Evolutionary conservation across 2,797 vertebrate species (phyloP).

Genomic region (Pampus argenteus): DNA sequence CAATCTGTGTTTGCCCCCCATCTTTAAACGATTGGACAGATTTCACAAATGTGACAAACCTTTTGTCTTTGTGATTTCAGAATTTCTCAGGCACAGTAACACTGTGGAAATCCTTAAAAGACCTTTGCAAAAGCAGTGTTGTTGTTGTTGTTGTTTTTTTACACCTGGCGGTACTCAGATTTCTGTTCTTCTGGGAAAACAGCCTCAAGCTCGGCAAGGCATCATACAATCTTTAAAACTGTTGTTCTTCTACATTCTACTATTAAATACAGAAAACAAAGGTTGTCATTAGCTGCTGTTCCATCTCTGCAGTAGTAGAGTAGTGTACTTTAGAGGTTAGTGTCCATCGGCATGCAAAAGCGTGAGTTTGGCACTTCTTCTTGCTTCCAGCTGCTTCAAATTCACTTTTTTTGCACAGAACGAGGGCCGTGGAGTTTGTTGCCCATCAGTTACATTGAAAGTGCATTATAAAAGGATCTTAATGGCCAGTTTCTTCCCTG

Average conservation of each 20-base stretch:
- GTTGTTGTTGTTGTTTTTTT: too few relatives aligned
- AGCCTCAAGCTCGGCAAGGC: conserved; percentile 12
- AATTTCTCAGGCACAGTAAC: conserved; percentile 19
- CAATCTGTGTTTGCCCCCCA: conserved; percentile 17
- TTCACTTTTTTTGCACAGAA: too few relatives aligned
- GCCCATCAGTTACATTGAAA: too few relatives aligned
- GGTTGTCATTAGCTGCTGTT: not conserved
- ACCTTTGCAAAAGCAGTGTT: conserved; percentile 18
- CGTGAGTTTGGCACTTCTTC: too few relatives aligned
- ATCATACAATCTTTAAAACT: not conserved
- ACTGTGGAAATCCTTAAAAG: conserved; percentile 13
- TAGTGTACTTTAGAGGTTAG: not conserved
- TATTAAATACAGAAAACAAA: not conserved
- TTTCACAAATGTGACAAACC: too few relatives aligned
- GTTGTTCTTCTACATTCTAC: conserved; percentile 1
- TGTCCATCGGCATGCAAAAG: not conserved
- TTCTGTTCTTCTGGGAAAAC: conserved; percentile 27
- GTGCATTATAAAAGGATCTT: too few relatives aligned
- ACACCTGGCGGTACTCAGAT: not conserved
- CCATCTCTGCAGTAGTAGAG: not conserved
- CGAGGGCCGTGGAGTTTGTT: too few relatives aligned
- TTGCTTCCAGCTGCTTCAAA: too few relatives aligned
- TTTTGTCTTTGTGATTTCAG: conserved; percentile 28
- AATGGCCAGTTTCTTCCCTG: not conserved
- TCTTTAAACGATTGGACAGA: conserved; percentile 25